Conservation (phyloP, 2,797 vertebrate genomes). For the Cynopterus sphinx region DNA sequence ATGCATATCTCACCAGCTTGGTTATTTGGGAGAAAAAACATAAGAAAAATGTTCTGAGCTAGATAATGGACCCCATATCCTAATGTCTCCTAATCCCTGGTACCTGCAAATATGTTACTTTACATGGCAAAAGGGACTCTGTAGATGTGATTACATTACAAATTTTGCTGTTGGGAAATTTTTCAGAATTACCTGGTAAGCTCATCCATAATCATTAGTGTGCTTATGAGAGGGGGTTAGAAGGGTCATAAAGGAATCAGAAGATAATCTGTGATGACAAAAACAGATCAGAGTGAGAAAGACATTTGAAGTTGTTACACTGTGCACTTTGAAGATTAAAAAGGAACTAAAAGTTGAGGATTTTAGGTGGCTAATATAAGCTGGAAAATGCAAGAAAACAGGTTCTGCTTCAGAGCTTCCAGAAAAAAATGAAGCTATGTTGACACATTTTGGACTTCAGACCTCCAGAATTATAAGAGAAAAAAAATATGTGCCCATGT, state of each 20-base stretch:
- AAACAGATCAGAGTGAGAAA: background rate
- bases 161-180: background rate
- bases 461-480: background rate
- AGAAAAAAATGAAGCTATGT: fast-evolving
- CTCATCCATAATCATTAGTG: background rate
- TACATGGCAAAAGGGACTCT: background rate
- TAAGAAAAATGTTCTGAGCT: background rate
- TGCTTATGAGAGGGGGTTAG: background rate
- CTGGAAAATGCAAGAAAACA: background rate
- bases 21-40: background rate
- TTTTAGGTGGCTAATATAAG: background rate
- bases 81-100: background rate
- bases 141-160: background rate
- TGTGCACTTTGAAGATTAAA: background rate
- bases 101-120: background rate
- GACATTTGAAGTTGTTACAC: background rate
- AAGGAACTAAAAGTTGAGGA: background rate
- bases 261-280: background rate
- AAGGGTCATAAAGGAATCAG: background rate
- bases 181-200: background rate
- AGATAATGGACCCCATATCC: fast-evolving
- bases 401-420: background rate
- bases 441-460: background rate
- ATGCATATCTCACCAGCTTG: background rate
- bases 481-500: background rate